Percentiles rank a stretch among this genome's conserved stretches.
These are phyloP conservation scores for Silurus aristotelis DNA, from an alignment of 2,797 vertebrate species.

Conservation along the genomic window DNA sequence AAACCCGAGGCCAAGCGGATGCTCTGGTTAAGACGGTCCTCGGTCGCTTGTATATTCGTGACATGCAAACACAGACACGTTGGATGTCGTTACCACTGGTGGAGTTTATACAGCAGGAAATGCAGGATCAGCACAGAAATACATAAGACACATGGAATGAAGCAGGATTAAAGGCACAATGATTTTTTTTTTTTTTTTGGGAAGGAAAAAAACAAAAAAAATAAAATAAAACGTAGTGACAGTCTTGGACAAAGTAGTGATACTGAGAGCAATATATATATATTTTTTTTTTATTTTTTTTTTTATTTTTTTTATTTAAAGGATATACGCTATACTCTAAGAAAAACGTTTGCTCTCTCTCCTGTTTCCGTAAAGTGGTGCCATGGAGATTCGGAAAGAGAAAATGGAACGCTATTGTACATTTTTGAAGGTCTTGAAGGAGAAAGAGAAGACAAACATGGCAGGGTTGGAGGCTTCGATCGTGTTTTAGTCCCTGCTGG, in stretches of 20 bases:
- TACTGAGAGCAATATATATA: constrained; percentile 10
- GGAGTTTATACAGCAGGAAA: constrained; percentile 44
- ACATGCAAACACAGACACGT: constrained; percentile 42
- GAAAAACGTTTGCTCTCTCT: constrained; percentile 11
- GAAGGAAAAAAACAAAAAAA: constrained; percentile 20
- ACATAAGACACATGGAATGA: constrained; percentile 31
- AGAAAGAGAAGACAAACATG: constrained; percentile 7
- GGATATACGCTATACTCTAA: constrained; percentile 16
- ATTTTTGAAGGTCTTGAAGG: constrained; percentile 33
- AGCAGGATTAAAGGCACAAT: constrained; percentile 46
- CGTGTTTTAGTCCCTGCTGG: constrained; percentile 14
- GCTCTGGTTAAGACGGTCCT: background rate
- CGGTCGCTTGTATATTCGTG: constrained; percentile 14
- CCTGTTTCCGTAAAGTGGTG: constrained; percentile 30
- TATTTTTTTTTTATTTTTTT: constrained; percentile 3
- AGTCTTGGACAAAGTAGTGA: constrained; percentile 41
- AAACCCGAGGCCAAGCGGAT: background rate
- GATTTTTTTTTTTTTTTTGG: background rate
- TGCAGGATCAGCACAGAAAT: constrained; percentile 32
- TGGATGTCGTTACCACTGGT: constrained; percentile 34
- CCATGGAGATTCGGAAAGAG: constrained; percentile 34
- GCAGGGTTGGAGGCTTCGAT: background rate
- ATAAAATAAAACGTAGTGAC: constrained; percentile 26
- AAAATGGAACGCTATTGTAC: constrained; percentile 23
- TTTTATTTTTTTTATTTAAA: constrained; percentile 9